Conservation (phyloP, 92 coral and sea anemone species). For the Phymanthus crucifer region DNA sequence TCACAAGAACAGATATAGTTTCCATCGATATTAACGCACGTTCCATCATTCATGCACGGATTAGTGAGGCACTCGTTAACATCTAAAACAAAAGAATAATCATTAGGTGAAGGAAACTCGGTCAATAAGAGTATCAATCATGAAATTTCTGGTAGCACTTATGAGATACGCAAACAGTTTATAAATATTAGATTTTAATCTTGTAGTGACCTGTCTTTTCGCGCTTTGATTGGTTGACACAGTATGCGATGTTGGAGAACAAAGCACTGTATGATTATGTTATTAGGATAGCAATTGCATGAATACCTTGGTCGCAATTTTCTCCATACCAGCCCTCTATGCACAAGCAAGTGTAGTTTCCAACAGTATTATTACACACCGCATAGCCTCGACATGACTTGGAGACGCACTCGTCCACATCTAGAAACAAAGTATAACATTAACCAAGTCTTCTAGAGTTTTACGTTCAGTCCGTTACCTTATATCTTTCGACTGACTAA, state of each 20-base stretch:
- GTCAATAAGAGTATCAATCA: too few species aligned
- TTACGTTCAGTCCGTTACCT: too few species aligned
- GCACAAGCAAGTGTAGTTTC: conserved; percentile 26
- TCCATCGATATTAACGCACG: conserved; percentile 52
- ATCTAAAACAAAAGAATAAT: conserved; percentile 31
- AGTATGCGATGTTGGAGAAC: too few species aligned
- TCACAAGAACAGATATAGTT: conserved; percentile 57
- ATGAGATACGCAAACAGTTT: too few species aligned
- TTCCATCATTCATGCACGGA: conserved; percentile 52
- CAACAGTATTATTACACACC: conserved; percentile 15
- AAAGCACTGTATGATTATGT: neutral
- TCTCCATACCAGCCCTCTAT: conserved; percentile 16
- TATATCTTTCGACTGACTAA: too few species aligned
- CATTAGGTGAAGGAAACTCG: too few species aligned
- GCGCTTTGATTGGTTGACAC: too few species aligned
- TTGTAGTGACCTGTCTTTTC: too few species aligned
- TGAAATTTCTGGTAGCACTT: too few species aligned
- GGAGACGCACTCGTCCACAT: neutral
- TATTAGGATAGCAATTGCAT: neutral
- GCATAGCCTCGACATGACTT: neutral
- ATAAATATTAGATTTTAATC: too few species aligned
- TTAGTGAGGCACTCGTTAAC: conserved; percentile 49
- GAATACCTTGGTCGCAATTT: conserved; percentile 7
- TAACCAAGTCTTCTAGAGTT: too few species aligned
- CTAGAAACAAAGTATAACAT: too few species aligned